Percentiles rank a stretch among this genome's conserved stretches.
These are phyloP conservation scores for Macaria notata DNA, from an alignment of 2,888 invertebrate species.

Conservation along the genomic window DNA sequence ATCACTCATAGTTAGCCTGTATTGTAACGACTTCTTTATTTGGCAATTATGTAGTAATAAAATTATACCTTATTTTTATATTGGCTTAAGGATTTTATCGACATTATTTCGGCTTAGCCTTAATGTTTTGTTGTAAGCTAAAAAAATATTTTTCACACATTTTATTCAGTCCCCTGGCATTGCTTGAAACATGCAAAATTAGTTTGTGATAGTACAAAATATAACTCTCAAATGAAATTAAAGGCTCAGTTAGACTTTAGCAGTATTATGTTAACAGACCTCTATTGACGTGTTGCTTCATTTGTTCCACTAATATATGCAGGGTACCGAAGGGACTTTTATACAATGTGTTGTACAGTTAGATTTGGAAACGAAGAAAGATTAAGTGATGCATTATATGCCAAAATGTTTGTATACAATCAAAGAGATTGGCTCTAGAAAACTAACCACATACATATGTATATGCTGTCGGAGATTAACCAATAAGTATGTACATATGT, in stretches of 20 bases:
- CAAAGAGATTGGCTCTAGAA: too few species aligned
- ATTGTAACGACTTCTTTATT: slow-evolving; percentile 42
- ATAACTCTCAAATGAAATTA: slow-evolving; percentile 41
- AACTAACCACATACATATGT: too few species aligned
- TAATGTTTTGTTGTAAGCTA: slow-evolving; percentile 55
- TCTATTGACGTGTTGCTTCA: slow-evolving; percentile 36
- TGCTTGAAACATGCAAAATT: slow-evolving; percentile 21
- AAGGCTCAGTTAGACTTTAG: slow-evolving; percentile 47
- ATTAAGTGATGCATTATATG: too few species aligned
- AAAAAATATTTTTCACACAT: slow-evolving; percentile 16
- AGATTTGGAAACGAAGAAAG: too few species aligned
- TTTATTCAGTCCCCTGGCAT: slow-evolving; percentile 32
- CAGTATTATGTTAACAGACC: slow-evolving; percentile 58
- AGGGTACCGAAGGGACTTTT: too few species aligned
- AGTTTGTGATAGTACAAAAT: slow-evolving; percentile 73
- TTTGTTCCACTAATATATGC: slow-evolving; percentile 34
- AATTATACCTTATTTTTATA: slow-evolving; percentile 25
- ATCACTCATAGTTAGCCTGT: slow-evolving; percentile 52
- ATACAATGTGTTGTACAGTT: too few species aligned
- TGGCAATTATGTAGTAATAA: slow-evolving; percentile 60
- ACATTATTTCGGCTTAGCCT: slow-evolving; percentile 57
- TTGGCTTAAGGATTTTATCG: slow-evolving; percentile 43
- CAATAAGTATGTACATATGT: too few species aligned
- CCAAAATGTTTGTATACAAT: too few species aligned
- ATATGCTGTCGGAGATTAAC: too few species aligned